Base-by-base conservation (phyloP, 2,888 invertebrate genomes). In the Acleris emargana region DNA sequence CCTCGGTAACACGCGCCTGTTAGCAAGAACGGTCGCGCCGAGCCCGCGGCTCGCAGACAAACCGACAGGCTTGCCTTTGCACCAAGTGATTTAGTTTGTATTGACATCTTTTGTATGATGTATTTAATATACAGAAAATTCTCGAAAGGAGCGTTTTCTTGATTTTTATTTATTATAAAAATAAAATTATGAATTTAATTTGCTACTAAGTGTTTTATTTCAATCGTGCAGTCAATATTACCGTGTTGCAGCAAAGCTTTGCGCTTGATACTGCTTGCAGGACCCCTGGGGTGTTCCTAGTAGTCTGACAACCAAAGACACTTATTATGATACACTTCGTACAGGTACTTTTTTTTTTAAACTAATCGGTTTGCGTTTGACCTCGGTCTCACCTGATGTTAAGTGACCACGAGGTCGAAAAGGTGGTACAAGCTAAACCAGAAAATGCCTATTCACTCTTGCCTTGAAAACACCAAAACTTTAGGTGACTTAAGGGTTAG, bases 41-140 rank as follows among this genome's bases (percentile, higher is more conserved):
- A 73, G 68, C 71, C 69, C 55, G 78, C 81, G 75, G 76, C 79
- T 82, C 83, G 80, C 82, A 75, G 80, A 87, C 87, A 75, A 81
- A 88, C 87, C 89, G 88, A 86, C 87, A 88, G 91, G 90, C 91
- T 92, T 91, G 91, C 92, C 92, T 90, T 91, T 89, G 91, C 93
- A 92, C 91, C 91, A 92, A 92, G 93, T 93, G 92, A 92, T 91
- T 93, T 91, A 91, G 91, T 92, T 91, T 87, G 87, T 91, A 91
- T 88, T 84, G 85, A 89, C 91, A 91, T 91, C 91, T 91, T 91
- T 91, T 92, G 91, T 92, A 92, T 89, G 91, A 90, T 91, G 91
- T 92, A 91, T 92, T 91, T 91, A 89, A 87, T 89, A 88, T 87
- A 89, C 79, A 78, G 89, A 80, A 88, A 88, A 89, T 86, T 84